Evolutionary conservation across 2,797 vertebrate genomes (phyloP), one percentile per base, ranked within the genome.

Genomic region (Protosalanx chinensis): DNA sequence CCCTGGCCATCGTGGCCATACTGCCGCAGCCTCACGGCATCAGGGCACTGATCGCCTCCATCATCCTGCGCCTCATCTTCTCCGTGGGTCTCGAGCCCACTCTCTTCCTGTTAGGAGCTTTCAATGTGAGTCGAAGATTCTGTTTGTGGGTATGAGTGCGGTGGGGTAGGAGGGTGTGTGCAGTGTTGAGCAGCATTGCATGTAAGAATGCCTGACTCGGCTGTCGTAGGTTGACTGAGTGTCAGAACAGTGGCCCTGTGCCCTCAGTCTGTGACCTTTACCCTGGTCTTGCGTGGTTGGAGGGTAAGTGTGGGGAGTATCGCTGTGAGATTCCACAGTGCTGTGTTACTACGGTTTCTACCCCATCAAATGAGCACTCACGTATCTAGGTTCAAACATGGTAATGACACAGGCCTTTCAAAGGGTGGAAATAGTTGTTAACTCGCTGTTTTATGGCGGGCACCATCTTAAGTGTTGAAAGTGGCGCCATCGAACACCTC

Each of bases 11-110:
- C 1, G 96, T 99, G 74, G 95, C 98, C 2, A 86, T 95, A 8
- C 89, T 98, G 67, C 98, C 97, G 6, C 97, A 98, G 91, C 97
- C 97, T 29, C 97, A 99, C 0, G 97, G 97, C 70, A 95, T 98
- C 87, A 91, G 97, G 51, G 96, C 96, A 1, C 89, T 99, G 58
- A 98, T 99, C 2, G 97, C 96, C n/a, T 98, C 97, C 72, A 98
- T 94, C 3, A 99, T 99, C 76, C 87, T 99, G 10, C 93, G 98
- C 0, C 91, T 99, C 29, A 99, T 99, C 79, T 99, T 98, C 84
- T 99, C 97, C 0, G 94, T 98, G 0, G 98, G 98, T 18, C 86
- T 98, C 46, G 96, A 99, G 64, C 98, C 98, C 76, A 99, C 98
- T 0, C 76, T 99, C 63, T 96, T 98, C 72, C 91, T 98, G 2